Evolutionary conservation across 2,888 invertebrate genomes (phyloP), one percentile per base, ranked within the genome.

Genomic region (Drosophila antonietae): DNA sequence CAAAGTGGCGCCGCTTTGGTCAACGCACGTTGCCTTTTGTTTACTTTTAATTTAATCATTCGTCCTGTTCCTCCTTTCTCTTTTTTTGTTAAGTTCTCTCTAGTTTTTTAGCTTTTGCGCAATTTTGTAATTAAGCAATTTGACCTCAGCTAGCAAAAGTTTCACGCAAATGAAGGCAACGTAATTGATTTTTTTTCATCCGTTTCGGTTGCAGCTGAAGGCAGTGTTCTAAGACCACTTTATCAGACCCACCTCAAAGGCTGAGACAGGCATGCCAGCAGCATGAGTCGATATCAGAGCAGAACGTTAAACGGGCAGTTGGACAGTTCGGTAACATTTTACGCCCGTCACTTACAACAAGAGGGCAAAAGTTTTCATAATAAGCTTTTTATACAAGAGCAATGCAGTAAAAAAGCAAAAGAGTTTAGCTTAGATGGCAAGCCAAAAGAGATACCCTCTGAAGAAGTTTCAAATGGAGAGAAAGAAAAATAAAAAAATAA

Each of bases 111-210:
- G 68, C 72, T 75, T 73, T 62, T 67, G 81, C 84, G 85, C 85
- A 89, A 89, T 91, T 90, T 90, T 90, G 88, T 90, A 91, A 90
- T 90, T 90, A 91, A 90, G 90, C 91, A 90, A 85, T 90, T 91
- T 87, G 88, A 90, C 89, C 89, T 84, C 90, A 88, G 77, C 71
- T 57, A 60, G 72, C 57, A 72, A 83, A 88, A 85, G 70, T 88
- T 84, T 80, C 70, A 83, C 68, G 81, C 81, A 84, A 88, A 84
- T 86, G 86, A 86, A 88, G 81, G 83, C 83, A 67, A 43, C 72
- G 57, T 79, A 83, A 88, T 88, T 86, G 79, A 75, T 85, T 58
- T 68, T 47, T 47, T 61, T 53, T 31, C 28, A 23, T 4, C 6
- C n/a, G 37, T 51, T 46, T 49, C n/a, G 31, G 53, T 43, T 44